Evolutionary conservation across 2,113 vertebrate genomes (phyloP).

Genomic region (Himantopus leucocephalus): DNA sequence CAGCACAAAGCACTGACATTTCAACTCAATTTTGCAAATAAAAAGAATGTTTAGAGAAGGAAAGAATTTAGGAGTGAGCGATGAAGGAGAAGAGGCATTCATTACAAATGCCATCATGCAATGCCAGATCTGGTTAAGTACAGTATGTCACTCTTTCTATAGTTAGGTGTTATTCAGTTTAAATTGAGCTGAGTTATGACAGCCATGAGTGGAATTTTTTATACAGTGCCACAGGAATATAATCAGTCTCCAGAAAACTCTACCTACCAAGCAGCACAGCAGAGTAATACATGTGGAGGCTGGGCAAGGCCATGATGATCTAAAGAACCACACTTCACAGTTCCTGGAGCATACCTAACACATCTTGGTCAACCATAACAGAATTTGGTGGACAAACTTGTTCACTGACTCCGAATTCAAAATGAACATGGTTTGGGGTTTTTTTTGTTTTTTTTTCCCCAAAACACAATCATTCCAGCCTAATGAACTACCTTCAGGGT

Average conservation of each 20-base stretch:
- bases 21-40: slow-evolving; percentile 49
- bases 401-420: background rate
- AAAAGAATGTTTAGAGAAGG: slow-evolving; percentile 37
- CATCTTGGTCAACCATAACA: background rate
- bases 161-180: background rate
- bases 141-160: background rate
- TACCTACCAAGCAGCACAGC: background rate
- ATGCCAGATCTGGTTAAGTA: background rate
- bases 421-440: background rate
- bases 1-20: slow-evolving; percentile 15
- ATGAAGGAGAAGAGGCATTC: background rate
- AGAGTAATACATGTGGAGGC: rapidly evolving
- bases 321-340: background rate
- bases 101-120: background rate
- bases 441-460: too few species aligned
- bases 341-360: background rate
- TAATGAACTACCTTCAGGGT: too few species aligned
- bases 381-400: background rate
- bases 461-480: background rate
- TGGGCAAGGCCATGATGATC: background rate
- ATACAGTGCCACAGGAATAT: background rate
- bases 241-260: background rate
- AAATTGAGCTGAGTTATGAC: background rate
- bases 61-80: background rate
- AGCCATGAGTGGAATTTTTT: background rate